Conservation (phyloP, 1,140 invertebrate species). For the Solenopsis invicta region DNA sequence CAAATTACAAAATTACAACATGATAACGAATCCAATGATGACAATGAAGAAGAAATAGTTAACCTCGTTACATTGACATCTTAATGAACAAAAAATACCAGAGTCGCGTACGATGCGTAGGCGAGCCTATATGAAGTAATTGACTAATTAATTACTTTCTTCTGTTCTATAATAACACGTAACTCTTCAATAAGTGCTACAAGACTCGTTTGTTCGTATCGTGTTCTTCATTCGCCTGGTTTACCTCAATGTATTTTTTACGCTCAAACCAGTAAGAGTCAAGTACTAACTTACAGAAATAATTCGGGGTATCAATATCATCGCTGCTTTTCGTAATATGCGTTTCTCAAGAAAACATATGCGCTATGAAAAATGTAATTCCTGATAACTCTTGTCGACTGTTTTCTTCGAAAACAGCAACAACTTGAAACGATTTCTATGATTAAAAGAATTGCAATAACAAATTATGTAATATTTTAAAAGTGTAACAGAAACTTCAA, state of each 20-base stretch:
- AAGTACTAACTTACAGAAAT: background rate
- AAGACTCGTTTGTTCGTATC: no score
- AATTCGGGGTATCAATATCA: background rate
- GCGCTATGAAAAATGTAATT: background rate
- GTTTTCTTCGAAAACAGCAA: background rate
- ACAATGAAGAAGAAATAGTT: slow-evolving; percentile 80
- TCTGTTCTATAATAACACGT: background rate
- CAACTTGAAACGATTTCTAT: background rate
- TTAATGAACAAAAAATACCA: slow-evolving; percentile 82
- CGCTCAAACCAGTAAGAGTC: background rate
- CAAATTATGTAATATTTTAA: background rate
- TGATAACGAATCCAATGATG: slow-evolving; percentile 75
- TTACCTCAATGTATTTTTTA: background rate
- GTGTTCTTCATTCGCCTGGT: slow-evolving; percentile 5
- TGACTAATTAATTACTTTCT: slow-evolving; percentile 82
- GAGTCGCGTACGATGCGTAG: slow-evolving; percentile 73
- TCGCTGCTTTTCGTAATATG: background rate
- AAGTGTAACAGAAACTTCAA: background rate
- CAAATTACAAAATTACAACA: slow-evolving; percentile 17
- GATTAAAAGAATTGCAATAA: background rate
- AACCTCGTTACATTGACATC: slow-evolving; percentile 83
- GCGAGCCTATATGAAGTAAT: slow-evolving; percentile 81
- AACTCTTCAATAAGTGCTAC: background rate
- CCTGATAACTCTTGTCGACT: background rate
- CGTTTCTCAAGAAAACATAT: background rate